Base-by-base conservation (phyloP, 2,113 vertebrate genomes). In the Bubo blakistoni region DNA sequence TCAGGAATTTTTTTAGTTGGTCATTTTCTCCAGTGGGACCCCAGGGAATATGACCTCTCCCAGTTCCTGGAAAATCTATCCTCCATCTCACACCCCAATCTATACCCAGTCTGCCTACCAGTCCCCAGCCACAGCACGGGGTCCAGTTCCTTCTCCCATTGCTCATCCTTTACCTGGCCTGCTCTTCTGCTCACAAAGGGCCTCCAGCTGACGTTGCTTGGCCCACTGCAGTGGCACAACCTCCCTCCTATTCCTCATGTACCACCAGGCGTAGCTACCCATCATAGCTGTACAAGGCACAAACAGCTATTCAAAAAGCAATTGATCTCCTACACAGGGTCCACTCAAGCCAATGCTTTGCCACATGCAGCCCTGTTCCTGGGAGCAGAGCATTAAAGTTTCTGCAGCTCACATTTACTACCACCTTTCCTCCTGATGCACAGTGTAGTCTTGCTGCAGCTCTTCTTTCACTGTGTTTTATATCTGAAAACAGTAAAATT, bases 231-330 rank as follows among this genome's bases (percentile, higher is more conserved):
- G 36, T 17, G 30, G 51, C 67, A 81, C n/a, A 81, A 51, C 4
- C 16, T 78, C n/a, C 22, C 13, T 66, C 20, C 32, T 54, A 4
- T 30, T 63, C 49, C 42, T 49, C 1, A 0, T 9, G 19, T 51
- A 38, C 16, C 36, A 52, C 46, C 51, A 70, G 9, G 6, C 5
- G 4, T 16, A 29, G 32, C 32, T 40, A 5, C 72, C 29, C 26
- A 18, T 13, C 0, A 0, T 18, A 25, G 36, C 32, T 47, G 10
- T 17, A 46, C 34, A 29, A 38, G 17, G 30, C 49, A 88, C n/a
- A 88, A 67, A 63, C 4, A 71, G 55, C 11, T 27, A 5, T 58
- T 46, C 72, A 1, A 36, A 70, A 66, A 54, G 34, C 5, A 54
- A 8, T 13, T 9, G 0, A 13, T 30, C 29, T 86, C 63, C 36